These are phyloP conservation scores for Brachionus sp. DNA, from an alignment of 1,140 invertebrate species.

Conservation along the genomic window DNA sequence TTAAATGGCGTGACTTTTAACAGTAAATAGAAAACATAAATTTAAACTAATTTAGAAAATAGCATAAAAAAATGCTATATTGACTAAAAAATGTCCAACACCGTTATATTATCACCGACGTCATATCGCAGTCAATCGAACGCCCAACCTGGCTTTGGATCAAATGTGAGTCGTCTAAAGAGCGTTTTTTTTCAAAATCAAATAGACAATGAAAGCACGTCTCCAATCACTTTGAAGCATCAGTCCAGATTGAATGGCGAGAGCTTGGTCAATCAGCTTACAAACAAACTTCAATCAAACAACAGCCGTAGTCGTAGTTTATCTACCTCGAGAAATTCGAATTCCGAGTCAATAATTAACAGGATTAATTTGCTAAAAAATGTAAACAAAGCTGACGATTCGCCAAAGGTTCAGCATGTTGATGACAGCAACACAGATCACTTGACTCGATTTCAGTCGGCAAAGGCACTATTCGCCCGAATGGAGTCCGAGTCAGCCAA, in stretches of 20 bases:
- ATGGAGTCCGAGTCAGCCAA: slow-evolving; percentile 37
- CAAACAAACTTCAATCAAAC: neutral
- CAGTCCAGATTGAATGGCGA: neutral
- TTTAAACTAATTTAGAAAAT: neutral
- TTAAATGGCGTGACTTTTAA: slow-evolving; percentile 5
- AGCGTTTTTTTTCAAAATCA: slow-evolving; percentile 41
- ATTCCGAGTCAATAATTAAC: neutral
- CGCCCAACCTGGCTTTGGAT: neutral
- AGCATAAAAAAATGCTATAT: neutral
- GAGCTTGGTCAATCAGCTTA: neutral
- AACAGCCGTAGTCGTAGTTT: slow-evolving; percentile 28
- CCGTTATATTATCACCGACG: slow-evolving; percentile 1
- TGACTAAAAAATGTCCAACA: slow-evolving; percentile 13
- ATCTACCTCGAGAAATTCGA: neutral
- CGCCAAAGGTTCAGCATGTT: neutral
- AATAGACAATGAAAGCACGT: neutral
- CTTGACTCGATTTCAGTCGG: slow-evolving; percentile 12
- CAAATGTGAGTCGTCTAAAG: slow-evolving; percentile 32
- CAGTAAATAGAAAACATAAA: neutral
- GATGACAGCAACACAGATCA: slow-evolving; percentile 4
- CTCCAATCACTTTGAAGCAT: neutral
- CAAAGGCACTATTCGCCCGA: slow-evolving; percentile 32
- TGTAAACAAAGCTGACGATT: neutral
- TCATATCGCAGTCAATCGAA: slow-evolving; percentile 12
- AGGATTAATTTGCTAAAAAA: slow-evolving; percentile 12